Evolutionary conservation across 2,797 vertebrate species (phyloP), one percentile per base, ranked within the genome.

Genomic region (Hydrolagus colliei): DNA sequence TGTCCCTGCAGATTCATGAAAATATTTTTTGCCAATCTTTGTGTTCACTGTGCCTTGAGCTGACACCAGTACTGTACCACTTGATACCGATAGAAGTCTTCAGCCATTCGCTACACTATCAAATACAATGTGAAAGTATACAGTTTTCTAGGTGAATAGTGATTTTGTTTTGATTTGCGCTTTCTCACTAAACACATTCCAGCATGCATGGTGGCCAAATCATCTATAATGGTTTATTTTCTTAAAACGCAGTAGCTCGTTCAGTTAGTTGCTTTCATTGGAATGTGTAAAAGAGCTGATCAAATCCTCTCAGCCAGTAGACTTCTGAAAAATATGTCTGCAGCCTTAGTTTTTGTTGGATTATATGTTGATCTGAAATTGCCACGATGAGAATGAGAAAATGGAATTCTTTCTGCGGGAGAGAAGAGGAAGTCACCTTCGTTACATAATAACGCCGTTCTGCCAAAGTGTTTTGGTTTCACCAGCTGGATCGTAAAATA

Each of bases 321-420:
- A 7, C n/a, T 65, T 67, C 67, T 67, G 22, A 63, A 35, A 63
- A 80, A 67, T 67, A 67, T 16, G 62, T 67, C 27, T 67, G 27
- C 22, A 79, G 61, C 52, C 18, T 76, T 76, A 77, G 20, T 77
- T 77, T n/a, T 77, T 77, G 52, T 77, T 77, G 75, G 52, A 77
- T 59, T 79, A 27, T 63, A 65, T 62, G 65, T 59, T 63, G 7
- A 80, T 27, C 22, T 67, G 22, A 80, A 80, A 80, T 65, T 16
- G 78, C 22, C 27, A 32, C 3, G 22, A 32, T 65, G 63, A 80
- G 13, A 80, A n/a, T 65, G 77, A 61, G 52, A 20, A 79, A 80
- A 3, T 20, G 22, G 62, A 65, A 27, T 80, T 78, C 62, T 79
- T 67, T 67, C 35, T 80, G 14, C 7, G 32, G 78, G 5, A 80